Conservation (phyloP, 2,888 invertebrate genomes). For the Reticulitermes lucifugus region DNA sequence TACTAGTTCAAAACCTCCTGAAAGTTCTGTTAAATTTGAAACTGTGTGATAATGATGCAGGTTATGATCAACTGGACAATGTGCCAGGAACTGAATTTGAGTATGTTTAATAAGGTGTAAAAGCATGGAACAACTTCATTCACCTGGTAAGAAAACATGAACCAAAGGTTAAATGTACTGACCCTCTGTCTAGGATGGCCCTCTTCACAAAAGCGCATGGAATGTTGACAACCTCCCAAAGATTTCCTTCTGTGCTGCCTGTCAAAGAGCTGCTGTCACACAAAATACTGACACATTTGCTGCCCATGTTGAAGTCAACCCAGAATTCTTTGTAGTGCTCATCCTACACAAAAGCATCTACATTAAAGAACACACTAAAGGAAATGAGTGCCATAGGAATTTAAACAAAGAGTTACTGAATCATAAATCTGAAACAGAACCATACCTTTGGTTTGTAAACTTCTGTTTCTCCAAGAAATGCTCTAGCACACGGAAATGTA, state of each 20-base stretch:
- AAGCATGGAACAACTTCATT: no score
- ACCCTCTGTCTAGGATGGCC: not conserved
- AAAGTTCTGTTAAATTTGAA: no score
- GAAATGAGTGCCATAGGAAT: not conserved
- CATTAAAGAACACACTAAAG: not conserved
- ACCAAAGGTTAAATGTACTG: not conserved
- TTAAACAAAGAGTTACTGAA: not conserved
- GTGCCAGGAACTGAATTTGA: no score
- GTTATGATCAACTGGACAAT: no score
- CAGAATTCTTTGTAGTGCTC: conserved; percentile 25
- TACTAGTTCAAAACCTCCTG: no score
- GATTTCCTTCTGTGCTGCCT: not conserved
- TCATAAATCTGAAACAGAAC: not conserved
- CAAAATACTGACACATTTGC: not conserved
- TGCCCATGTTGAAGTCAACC: conserved; percentile 10
- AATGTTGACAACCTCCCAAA: conserved; percentile 3
- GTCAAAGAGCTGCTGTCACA: not conserved
- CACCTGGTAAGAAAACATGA: no score
- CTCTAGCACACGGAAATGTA: conserved; percentile 3
- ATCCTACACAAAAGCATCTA: conserved; percentile 10
- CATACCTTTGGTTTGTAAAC: conserved; percentile 15
- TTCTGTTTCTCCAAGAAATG: conserved; percentile 4
- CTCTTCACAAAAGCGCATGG: not conserved
- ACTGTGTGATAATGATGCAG: no score
- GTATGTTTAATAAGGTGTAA: no score